Evolutionary conservation across 2,113 vertebrate species (phyloP).

Genomic region (Carassius carassius): DNA sequence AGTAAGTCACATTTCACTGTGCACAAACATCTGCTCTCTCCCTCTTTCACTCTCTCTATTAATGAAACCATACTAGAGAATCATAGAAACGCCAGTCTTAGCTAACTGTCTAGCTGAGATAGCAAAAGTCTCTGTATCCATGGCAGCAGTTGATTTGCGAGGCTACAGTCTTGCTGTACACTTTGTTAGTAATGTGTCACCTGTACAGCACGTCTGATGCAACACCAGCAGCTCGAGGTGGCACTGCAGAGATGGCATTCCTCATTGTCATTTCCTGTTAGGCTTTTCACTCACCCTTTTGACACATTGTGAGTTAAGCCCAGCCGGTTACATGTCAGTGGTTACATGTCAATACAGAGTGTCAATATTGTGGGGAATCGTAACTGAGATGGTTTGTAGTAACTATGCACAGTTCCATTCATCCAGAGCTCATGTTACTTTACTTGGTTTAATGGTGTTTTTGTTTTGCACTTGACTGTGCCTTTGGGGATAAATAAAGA

Average conservation of each 20-base stretch:
- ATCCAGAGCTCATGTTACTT: neutral
- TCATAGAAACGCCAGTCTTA: conserved; percentile 17
- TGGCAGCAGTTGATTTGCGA: conserved; percentile 16
- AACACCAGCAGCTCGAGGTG: conserved; percentile 3
- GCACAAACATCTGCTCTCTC: conserved; percentile 15
- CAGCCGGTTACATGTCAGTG: neutral
- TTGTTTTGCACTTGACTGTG: neutral
- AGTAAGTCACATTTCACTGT: conserved; percentile 7
- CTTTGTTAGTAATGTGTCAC: conserved; percentile 23
- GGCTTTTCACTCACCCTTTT: conserved; percentile 11
- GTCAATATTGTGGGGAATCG: neutral
- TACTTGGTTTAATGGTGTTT: conserved; percentile 8
- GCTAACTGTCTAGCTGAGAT: conserved; percentile 26
- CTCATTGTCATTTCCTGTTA: conserved; percentile 20
- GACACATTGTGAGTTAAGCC: neutral
- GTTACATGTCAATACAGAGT: conserved; percentile 2
- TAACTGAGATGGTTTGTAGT: neutral
- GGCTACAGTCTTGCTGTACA: neutral
- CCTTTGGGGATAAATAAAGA: conserved; percentile 2
- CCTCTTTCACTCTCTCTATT: neutral
- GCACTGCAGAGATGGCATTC: neutral
- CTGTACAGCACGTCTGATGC: conserved; percentile 22
- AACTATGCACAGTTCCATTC: neutral
- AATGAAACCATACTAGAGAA: conserved; percentile 30
- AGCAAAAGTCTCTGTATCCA: conserved; percentile 26